These are phyloP conservation scores for Adelognathus sp. DNA, from an alignment of 2,888 invertebrate species.

Conservation along the genomic window DNA sequence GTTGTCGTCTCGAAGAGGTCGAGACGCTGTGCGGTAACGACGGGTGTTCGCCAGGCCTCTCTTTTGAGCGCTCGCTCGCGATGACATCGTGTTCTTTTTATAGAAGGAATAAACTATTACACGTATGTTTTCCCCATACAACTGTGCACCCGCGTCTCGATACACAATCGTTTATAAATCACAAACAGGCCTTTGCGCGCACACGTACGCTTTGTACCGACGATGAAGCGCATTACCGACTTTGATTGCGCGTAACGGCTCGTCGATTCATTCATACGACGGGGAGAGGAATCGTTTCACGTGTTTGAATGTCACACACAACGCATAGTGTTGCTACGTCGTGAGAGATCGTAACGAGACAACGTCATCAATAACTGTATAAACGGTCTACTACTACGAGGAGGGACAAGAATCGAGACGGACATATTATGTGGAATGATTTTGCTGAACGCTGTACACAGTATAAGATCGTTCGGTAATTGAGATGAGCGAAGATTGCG, in stretches of 20 bases:
- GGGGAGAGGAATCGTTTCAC: conserved; percentile 35
- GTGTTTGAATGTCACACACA: not conserved
- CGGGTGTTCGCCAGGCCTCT: conserved; percentile 29
- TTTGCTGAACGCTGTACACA: not conserved
- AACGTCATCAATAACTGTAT: conserved; percentile 50
- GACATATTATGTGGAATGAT: not conserved
- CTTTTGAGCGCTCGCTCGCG: conserved; percentile 54
- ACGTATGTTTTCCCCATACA: not conserved
- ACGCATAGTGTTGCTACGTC: not conserved
- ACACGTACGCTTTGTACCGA: not conserved
- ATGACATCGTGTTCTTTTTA: conserved; percentile 75
- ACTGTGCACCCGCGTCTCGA: not conserved
- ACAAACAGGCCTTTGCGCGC: not conserved
- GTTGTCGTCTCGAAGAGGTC: conserved; percentile 25
- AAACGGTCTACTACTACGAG: conserved; percentile 36
- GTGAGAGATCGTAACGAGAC: conserved; percentile 15
- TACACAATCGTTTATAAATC: conserved; percentile 7
- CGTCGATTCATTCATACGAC: conserved; percentile 60
- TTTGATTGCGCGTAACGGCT: conserved; percentile 59
- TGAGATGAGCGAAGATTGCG: conserved; percentile 3
- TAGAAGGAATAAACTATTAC: conserved; percentile 66
- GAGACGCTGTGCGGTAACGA: conserved; percentile 46
- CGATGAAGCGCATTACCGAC: conserved; percentile 53
- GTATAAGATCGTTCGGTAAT: conserved; percentile 1
- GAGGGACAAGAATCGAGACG: not conserved